These are phyloP conservation scores for Tamandua tetradactyla DNA, from an alignment of 2,797 vertebrate species.

Conservation along the genomic window DNA sequence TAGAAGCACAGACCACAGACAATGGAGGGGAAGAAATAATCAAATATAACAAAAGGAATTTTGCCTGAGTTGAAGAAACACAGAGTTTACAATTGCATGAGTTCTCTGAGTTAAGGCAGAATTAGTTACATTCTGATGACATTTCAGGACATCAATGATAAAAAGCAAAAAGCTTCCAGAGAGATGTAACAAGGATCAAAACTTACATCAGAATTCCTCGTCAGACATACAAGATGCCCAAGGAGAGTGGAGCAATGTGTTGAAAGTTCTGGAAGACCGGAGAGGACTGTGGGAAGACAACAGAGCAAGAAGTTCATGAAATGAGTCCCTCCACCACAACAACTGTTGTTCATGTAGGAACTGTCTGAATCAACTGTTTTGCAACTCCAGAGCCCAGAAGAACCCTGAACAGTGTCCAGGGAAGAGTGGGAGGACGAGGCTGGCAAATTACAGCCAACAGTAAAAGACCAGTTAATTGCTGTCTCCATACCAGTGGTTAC, in stretches of 20 bases:
- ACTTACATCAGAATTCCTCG: background rate
- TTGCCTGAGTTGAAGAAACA: background rate
- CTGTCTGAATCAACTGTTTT: no score
- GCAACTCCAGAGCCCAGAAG: no score
- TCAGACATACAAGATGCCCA: background rate
- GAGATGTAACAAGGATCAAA: background rate
- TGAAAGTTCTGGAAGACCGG: background rate
- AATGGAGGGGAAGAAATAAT: background rate
- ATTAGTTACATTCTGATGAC: constrained; percentile 19
- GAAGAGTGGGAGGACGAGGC: no score
- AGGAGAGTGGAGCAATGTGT: background rate
- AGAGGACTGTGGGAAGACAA: no score
- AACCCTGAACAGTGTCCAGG: no score
- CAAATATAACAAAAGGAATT: constrained; percentile 15
- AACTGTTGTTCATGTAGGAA: no score
- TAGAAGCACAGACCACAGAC: background rate
- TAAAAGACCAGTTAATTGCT: no score
- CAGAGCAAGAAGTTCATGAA: no score
- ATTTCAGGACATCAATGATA: background rate
- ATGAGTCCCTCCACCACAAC: no score
- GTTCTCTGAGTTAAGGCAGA: background rate
- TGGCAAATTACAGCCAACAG: no score
- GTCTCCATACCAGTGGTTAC: no score
- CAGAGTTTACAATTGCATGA: constrained; percentile 28
- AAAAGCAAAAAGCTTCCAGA: background rate